phyloP scores from a whole-genome alignment of 1,140 invertebrate genomes.

The Leguminivora glycinivorella region DNA sequence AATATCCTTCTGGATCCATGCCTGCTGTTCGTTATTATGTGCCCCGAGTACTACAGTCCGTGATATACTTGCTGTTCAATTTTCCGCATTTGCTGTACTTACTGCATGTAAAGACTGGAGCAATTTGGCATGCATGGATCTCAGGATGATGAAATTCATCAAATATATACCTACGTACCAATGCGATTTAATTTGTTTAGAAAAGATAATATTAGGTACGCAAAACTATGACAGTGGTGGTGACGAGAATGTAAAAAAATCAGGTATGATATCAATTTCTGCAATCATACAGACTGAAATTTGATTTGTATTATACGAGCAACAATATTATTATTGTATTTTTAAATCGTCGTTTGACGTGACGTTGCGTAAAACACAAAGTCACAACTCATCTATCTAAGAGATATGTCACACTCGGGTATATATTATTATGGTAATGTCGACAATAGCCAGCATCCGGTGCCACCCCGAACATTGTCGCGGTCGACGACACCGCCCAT shows the following conservation, averaged over 20 bases:
- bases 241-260: no score
- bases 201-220: no score
- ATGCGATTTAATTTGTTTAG: no score
- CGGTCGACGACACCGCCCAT: conserved; percentile 32
- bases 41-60: conserved; percentile 32
- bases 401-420: conserved; percentile 10
- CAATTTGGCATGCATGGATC: no score
- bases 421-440: conserved; percentile 43
- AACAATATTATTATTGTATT: background rate
- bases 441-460: conserved; percentile 43
- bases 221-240: no score
- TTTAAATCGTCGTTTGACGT: no score
- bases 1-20: conserved; percentile 49
- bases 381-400: background rate
- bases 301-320: conserved; percentile 6
- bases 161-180: no score
- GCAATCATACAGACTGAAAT: no score
- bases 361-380: conserved; percentile 1
- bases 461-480: conserved; percentile 40
- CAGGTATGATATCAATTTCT: no score
- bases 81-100: conserved; percentile 13
- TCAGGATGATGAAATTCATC: no score
- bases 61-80: conserved; percentile 32
- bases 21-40: conserved; percentile 41
- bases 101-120: background rate